These are phyloP conservation scores for Cacoxenus indagator DNA, from an alignment of 2,888 invertebrate genomes.

Conservation along the genomic window DNA sequence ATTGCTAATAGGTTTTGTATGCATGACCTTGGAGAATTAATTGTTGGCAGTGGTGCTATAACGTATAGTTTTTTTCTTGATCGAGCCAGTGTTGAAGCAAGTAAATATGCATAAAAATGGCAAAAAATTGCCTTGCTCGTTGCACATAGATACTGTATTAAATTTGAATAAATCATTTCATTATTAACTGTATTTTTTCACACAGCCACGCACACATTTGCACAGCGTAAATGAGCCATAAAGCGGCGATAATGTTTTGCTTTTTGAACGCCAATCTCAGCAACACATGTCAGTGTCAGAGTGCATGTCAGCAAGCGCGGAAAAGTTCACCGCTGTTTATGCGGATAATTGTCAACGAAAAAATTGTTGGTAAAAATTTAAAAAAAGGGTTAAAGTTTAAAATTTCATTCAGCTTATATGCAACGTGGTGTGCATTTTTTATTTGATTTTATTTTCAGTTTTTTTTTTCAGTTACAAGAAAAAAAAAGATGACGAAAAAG, in stretches of 20 bases:
- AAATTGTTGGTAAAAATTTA: not conserved
- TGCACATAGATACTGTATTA: not conserved
- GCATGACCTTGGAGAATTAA: no score
- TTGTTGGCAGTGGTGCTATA: no score
- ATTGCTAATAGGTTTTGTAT: no score
- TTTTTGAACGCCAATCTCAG: constrained; percentile 52
- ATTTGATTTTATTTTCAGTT: no score
- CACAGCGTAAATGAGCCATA: constrained; percentile 58
- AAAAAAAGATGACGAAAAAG: not conserved
- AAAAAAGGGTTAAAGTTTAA: not conserved
- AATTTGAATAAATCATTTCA: constrained; percentile 8
- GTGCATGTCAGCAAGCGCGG: not conserved
- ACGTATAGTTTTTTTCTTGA: no score
- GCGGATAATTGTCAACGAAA: not conserved
- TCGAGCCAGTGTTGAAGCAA: no score
- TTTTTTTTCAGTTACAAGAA: not conserved
- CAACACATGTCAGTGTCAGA: constrained; percentile 31
- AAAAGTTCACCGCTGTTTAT: not conserved
- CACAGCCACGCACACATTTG: constrained; percentile 62
- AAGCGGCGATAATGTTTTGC: constrained; percentile 53
- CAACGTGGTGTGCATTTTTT: no score
- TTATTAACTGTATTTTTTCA: constrained; percentile 37
- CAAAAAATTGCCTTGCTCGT: no score
- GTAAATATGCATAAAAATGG: not conserved
- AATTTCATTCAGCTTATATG: not conserved